These are phyloP conservation scores for rabbit (Oryctolagus cuniculus) DNA, from an alignment of 2,113 vertebrate species.

Conservation along the genomic window DNA sequence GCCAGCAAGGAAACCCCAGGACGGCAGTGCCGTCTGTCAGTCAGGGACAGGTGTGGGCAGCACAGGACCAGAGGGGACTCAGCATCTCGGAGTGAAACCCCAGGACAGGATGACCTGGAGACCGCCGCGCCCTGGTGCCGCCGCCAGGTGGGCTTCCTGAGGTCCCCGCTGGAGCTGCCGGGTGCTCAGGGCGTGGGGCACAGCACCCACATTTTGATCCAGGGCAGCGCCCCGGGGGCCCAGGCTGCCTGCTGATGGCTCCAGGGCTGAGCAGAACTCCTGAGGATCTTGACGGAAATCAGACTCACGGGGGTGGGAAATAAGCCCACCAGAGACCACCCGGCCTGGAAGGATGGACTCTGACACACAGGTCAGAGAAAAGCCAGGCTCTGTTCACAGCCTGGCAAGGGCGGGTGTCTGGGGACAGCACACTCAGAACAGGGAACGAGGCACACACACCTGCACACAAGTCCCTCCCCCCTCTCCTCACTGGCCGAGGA, in stretches of 20 bases:
- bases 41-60: neutral
- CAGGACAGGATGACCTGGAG: neutral
- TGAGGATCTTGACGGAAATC: neutral
- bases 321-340: neutral
- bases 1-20: neutral
- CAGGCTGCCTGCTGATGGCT: neutral
- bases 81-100: neutral
- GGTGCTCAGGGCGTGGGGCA: neutral
- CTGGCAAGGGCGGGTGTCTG: no score
- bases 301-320: neutral
- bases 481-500: no score
- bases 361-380: no score
- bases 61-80: neutral
- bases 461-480: no score
- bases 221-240: neutral
- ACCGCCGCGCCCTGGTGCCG: accelerated
- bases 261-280: neutral
- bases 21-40: no score
- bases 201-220: neutral
- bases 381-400: no score
- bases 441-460: no score
- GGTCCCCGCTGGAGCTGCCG: neutral
- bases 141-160: neutral
- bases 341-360: no score
- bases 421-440: no score